Evolutionary conservation across 2,113 vertebrate species (phyloP).

Genomic region (Nestor notabilis): DNA sequence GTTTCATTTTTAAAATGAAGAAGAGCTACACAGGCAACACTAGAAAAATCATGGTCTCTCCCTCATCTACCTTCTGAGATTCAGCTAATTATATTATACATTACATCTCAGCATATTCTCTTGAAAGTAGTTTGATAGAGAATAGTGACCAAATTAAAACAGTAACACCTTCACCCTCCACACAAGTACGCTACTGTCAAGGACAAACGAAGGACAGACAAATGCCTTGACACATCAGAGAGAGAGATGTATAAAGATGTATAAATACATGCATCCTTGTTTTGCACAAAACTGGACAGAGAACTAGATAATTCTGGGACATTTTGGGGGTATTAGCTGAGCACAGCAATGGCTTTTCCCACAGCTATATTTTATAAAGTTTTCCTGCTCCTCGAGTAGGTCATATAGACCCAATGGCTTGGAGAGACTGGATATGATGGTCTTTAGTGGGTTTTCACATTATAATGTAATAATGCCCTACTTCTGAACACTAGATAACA

Average conservation of each 20-base stretch:
- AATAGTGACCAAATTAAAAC: not conserved
- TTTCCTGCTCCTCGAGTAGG: not conserved
- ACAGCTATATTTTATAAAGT: not conserved
- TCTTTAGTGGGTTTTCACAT: not conserved
- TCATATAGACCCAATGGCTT: not conserved
- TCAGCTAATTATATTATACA: not conserved
- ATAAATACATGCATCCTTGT: rapidly evolving
- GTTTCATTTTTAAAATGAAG: not conserved
- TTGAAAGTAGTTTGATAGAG: not conserved
- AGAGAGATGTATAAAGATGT: not conserved
- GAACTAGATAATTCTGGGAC: not conserved
- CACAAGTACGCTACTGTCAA: not conserved
- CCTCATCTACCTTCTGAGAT: not conserved
- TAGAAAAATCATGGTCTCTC: not conserved
- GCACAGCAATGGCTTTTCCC: rapidly evolving
- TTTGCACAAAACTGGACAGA: not conserved
- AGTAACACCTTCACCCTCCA: not conserved
- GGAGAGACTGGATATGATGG: not conserved
- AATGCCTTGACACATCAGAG: not conserved
- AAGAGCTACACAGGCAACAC: not conserved
- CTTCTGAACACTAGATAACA: not conserved
- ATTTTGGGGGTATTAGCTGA: rapidly evolving
- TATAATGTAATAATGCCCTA: not conserved
- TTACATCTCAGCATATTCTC: not conserved
- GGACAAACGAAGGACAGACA: not conserved